A percentile compares a stretch with the other conserved stretches of the same genome.
Evolutionary conservation across 2,888 invertebrate genomes (phyloP).

Genomic region (Latrodectus hesperus): DNA sequence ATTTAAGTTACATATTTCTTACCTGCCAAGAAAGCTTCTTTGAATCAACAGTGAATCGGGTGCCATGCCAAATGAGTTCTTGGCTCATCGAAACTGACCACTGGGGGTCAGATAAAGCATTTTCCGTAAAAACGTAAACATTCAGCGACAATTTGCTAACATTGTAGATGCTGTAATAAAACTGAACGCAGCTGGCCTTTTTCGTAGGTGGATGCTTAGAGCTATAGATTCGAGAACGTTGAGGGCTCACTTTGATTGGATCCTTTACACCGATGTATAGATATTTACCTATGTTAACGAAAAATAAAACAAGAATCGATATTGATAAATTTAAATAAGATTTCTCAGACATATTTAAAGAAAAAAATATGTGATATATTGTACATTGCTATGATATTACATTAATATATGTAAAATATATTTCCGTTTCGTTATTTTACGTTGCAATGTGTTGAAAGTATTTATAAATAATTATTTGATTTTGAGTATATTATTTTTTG

Average conservation of each 20-base stretch:
- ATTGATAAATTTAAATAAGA: not conserved
- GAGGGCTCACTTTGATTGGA: constrained; percentile 3
- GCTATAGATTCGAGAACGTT: constrained; percentile 48
- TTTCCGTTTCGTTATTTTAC: too few relatives aligned
- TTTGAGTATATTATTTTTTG: too few relatives aligned
- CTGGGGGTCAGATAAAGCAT: constrained; percentile 50
- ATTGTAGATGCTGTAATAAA: constrained; percentile 68
- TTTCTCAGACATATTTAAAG: not conserved
- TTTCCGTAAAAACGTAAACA: constrained; percentile 35
- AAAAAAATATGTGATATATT: too few relatives aligned
- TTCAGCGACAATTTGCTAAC: constrained; percentile 47
- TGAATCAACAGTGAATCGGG: constrained; percentile 39
- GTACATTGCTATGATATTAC: too few relatives aligned
- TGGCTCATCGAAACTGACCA: constrained; percentile 49
- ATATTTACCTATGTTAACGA: constrained; percentile 34
- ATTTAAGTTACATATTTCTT: not conserved
- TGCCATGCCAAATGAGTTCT: constrained; percentile 67
- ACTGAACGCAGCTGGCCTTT: constrained; percentile 47
- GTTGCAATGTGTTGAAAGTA: too few relatives aligned
- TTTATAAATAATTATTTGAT: too few relatives aligned
- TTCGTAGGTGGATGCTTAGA: constrained; percentile 16
- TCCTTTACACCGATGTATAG: constrained; percentile 48
- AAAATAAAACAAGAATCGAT: not conserved
- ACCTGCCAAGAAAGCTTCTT: constrained; percentile 59
- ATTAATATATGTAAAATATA: too few relatives aligned